Evolutionary conservation across 2,888 invertebrate genomes (phyloP).

Genomic region (Hyposoter didymator): DNA sequence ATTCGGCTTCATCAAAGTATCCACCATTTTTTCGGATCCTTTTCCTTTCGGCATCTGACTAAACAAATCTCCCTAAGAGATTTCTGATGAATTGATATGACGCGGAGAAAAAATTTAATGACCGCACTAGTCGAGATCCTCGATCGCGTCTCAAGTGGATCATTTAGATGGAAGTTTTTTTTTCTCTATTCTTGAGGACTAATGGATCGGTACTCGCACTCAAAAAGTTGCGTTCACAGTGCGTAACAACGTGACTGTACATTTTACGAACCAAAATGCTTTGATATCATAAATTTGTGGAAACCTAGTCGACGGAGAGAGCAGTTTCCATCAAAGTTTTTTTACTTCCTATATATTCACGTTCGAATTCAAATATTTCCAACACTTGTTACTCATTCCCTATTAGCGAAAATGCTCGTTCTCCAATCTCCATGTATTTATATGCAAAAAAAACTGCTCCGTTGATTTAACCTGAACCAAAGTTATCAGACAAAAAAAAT

Average conservation of each 20-base stretch:
- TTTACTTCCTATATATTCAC: neutral
- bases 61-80: neutral
- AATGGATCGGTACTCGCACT: neutral
- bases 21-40: slow-evolving; percentile 27
- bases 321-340: neutral
- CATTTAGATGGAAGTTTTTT: neutral
- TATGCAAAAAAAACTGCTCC: neutral
- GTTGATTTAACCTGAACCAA: neutral
- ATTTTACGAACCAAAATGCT: neutral
- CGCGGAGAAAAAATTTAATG: neutral
- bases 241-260: neutral
- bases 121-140: neutral
- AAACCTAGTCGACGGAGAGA: neutral
- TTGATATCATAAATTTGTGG: neutral
- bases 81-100: neutral
- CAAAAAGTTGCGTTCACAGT: neutral
- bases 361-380: neutral
- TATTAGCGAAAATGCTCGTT: neutral
- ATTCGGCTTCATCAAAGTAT: slow-evolving; percentile 26
- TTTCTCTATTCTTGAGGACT: neutral
- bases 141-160: neutral
- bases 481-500: neutral
- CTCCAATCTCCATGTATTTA: neutral
- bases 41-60: slow-evolving; percentile 36
- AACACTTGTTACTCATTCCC: no score